These are phyloP conservation scores for Sarcophaga peregrina DNA, from an alignment of 1,140 invertebrate species.

Conservation along the genomic window DNA sequence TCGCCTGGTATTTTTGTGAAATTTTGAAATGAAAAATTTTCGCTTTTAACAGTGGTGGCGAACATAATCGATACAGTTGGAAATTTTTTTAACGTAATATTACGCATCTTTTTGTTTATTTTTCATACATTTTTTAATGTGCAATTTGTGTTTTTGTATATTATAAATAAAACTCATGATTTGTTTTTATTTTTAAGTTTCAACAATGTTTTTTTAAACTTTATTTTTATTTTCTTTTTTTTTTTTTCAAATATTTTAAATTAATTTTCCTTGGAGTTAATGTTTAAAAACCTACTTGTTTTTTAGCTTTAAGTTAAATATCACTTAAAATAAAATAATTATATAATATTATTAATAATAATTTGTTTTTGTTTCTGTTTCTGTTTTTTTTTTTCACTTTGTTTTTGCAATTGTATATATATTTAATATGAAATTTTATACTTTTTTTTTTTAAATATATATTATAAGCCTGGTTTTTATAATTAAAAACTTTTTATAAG, in stretches of 20 bases:
- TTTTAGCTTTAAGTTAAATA: slow-evolving; percentile 41
- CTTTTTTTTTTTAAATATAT: slow-evolving; percentile 20
- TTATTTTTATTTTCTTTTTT: slow-evolving; percentile 15
- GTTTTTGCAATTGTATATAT: slow-evolving; percentile 21
- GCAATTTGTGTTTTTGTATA: no score
- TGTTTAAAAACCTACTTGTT: slow-evolving; percentile 28
- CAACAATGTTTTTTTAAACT: slow-evolving; percentile 22
- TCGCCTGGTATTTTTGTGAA: not conserved
- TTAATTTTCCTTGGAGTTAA: slow-evolving; percentile 21
- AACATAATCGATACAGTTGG: no score
- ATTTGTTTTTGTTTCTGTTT: not conserved
- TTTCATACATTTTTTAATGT: not conserved
- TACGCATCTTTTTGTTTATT: not conserved
- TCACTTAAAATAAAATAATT: slow-evolving; percentile 40
- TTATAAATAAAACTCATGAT: not conserved
- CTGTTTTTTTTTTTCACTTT: slow-evolving; percentile 23
- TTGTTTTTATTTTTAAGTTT: slow-evolving; percentile 27
- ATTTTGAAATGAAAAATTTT: no score
- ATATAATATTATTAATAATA: slow-evolving; percentile 40
- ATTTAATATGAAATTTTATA: slow-evolving; percentile 26
- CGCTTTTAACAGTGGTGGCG: no score
- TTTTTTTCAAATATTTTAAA: slow-evolving; percentile 39
- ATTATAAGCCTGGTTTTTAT: not conserved
- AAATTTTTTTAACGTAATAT: no score
- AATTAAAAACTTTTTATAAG: not conserved